Evolutionary conservation across 2,113 vertebrate species (phyloP), one percentile per base, ranked within the genome.

Genomic region (Passer montanus): DNA sequence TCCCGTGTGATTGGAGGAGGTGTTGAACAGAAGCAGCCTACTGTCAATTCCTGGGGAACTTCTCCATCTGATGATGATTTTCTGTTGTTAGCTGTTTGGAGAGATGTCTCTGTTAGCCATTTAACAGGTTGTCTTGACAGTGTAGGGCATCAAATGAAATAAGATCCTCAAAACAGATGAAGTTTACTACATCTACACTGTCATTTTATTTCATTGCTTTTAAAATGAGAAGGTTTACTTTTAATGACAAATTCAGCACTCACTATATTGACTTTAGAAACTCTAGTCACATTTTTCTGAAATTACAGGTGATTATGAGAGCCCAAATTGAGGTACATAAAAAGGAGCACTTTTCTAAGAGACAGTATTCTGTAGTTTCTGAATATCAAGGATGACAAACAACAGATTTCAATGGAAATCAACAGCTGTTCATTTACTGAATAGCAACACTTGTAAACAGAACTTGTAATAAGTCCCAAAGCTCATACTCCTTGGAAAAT

Each of bases 11-110:
- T 8, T 85, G 75, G 81, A 78, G 81, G 26, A 95, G 70, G 55
- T 76, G 77, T 87, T 89, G 74, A 95, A 87, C 17, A 89, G 81
- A 84, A 94, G 70, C 76, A 93, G 86, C 33, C 43, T 84, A 33
- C 72, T 90, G 69, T 44, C 52, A 67, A 1, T 92, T 84, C 80
- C 80, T 75, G 53, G n/a, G 67, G 70, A 91, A 58, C 49, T 72
- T 67, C 84, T 84, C 89, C 67, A 85, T 93, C 82, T 87, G 82
- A 96, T 76, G 64, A 90, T 81, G 49, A 83, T 69, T 90, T 94
- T 76, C 74, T 83, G 30, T 69, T 94, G 66, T 76, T 68, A 95
- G 1, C 62, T 82, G 35, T 44, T 78, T 90, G 68, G 58, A 89
- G 77, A 89, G 33, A 82, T 55, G 28, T 50, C 66, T 93, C 86